These are phyloP conservation scores for Tyto alba DNA, from an alignment of 2,113 vertebrate species.

Conservation along the genomic window DNA sequence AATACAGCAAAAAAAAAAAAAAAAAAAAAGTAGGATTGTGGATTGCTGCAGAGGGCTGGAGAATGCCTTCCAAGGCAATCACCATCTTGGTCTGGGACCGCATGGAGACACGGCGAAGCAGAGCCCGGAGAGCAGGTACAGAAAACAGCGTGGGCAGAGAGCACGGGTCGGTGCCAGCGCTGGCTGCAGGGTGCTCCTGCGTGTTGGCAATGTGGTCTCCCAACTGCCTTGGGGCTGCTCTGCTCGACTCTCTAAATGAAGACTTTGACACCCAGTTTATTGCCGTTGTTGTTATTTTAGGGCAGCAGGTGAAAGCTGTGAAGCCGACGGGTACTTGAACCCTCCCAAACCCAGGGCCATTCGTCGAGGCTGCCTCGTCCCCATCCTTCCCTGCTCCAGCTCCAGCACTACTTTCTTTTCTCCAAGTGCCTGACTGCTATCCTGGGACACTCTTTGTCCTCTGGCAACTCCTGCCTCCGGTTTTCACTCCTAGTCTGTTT, in stretches of 20 bases:
- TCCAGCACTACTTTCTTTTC: neutral
- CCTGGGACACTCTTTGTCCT: neutral
- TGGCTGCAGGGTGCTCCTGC: neutral
- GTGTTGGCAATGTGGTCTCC: rapidly evolving
- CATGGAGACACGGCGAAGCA: rapidly evolving
- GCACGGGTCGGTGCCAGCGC: neutral
- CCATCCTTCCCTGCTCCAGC: neutral
- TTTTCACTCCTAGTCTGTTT: neutral
- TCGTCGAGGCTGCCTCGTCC: neutral
- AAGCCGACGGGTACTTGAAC: neutral
- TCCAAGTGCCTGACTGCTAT: neutral
- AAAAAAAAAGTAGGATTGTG: neutral
- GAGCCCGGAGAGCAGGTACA: neutral
- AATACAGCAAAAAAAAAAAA: neutral
- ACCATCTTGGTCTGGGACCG: neutral
- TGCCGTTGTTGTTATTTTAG: neutral
- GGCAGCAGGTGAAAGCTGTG: neutral
- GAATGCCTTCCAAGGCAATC: neutral
- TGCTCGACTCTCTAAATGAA: neutral
- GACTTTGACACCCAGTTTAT: neutral
- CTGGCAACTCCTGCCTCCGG: neutral
- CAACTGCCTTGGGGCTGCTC: neutral
- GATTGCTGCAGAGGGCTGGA: neutral
- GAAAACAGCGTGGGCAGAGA: too few species aligned
- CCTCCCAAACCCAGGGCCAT: neutral